phyloP scores from a whole-genome alignment of 2,888 invertebrate species.

The Deladenus siricidicola region DNA sequence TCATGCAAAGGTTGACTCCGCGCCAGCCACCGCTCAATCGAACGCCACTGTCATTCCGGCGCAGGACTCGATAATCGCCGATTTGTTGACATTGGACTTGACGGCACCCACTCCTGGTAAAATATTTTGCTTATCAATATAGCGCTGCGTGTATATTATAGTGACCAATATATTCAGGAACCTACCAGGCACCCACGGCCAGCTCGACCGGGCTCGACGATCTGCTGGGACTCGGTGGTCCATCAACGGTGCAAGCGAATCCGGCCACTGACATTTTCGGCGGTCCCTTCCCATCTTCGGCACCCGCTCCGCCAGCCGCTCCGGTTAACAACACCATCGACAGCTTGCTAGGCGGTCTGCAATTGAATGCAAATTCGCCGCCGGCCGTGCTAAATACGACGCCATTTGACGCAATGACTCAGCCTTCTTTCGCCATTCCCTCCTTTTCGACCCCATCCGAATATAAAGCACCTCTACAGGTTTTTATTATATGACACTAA shows the following conservation, averaged over 20 bases:
- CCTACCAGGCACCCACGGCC: conserved; percentile 13
- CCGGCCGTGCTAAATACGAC: neutral
- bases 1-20: neutral
- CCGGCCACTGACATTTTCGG: conserved; percentile 11
- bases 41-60: conserved; percentile 62
- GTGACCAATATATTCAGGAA: conserved; percentile 1
- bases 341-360: conserved; percentile 58
- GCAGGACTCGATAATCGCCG: conserved; percentile 89
- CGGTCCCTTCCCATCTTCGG: conserved; percentile 17
- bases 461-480: neutral
- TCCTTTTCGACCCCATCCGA: neutral
- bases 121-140: neutral
- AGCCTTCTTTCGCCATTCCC: neutral
- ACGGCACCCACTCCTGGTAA: conserved; percentile 57
- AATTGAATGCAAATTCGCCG: conserved; percentile 6
- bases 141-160: neutral
- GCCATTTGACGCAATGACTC: neutral
- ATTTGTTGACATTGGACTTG: conserved; percentile 90
- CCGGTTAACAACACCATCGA: conserved; percentile 10
- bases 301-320: conserved; percentile 15
- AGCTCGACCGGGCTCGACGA: conserved; percentile 44
- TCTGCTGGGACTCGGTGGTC: conserved; percentile 27
- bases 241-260: neutral
- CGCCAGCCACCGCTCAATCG: neutral
- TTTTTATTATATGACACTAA: too few species aligned